phyloP scores from a whole-genome alignment of 2,113 vertebrate genomes.

The Scortum barcoo region DNA sequence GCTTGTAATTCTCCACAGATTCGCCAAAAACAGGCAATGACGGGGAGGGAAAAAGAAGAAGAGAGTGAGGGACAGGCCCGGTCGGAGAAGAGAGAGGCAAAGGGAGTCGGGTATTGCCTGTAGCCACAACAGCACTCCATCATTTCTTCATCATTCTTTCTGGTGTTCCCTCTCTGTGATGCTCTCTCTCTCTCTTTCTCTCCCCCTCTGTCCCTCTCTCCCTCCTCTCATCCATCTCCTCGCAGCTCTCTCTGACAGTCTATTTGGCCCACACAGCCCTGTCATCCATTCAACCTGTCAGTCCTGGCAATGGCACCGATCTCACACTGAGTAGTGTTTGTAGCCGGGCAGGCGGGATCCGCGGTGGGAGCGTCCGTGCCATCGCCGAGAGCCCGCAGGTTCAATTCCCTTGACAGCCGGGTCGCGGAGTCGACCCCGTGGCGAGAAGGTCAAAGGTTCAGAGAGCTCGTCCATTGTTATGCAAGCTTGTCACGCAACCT shows the following conservation, averaged over 20 bases:
- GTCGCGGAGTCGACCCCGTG: conserved; percentile 36
- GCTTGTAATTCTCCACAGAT: conserved; percentile 8
- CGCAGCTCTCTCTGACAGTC: conserved; percentile 72
- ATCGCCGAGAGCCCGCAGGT: conserved; percentile 25
- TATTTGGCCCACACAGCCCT: conserved; percentile 73
- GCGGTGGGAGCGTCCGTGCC: conserved; percentile 13
- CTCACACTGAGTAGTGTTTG: conserved; percentile 38
- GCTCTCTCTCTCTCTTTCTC: conserved; percentile 36
- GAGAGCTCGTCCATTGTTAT: not conserved
- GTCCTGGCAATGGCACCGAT: conserved; percentile 48
- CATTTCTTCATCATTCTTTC: conserved; percentile 62
- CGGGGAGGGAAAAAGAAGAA: not conserved
- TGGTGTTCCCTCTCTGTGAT: conserved; percentile 49
- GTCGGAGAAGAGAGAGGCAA: conserved; percentile 44
- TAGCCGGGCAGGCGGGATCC: conserved; percentile 15
- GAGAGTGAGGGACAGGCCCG: conserved; percentile 35
- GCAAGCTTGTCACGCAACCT: not conserved
- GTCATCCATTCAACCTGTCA: conserved; percentile 79
- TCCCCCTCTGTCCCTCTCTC: conserved; percentile 59
- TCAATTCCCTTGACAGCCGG: conserved; percentile 18
- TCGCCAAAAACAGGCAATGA: conserved; percentile 7
- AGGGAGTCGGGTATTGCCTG: conserved; percentile 55
- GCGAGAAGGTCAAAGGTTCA: conserved; percentile 36
- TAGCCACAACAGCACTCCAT: conserved; percentile 60
- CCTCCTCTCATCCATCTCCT: conserved; percentile 78